Evolutionary conservation across 1,140 invertebrate species (phyloP).

Genomic region (Scylla paramamosain): DNA sequence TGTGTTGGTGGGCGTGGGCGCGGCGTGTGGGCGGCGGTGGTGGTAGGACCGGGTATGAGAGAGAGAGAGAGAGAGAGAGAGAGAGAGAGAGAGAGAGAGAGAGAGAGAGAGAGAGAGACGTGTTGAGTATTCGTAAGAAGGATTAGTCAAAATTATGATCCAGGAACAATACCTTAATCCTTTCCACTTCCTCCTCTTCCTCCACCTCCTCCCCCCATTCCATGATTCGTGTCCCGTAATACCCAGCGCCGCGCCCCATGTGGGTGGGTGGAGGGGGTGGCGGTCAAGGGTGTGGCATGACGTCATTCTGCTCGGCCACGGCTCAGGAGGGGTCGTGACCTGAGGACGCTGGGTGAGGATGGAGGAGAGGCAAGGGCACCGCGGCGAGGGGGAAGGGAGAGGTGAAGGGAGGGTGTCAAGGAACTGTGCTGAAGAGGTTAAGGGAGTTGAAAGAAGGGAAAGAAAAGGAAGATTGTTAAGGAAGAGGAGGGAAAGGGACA

Average conservation of each 20-base stretch:
- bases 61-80: conserved; percentile 38
- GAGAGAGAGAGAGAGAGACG: conserved; percentile 13
- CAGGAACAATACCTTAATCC: neutral
- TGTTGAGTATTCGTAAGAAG: neutral
- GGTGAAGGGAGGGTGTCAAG: neutral
- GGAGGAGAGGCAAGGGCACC: neutral
- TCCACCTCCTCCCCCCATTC: neutral
- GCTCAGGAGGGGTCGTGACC: neutral
- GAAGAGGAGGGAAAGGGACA: too few relatives aligned
- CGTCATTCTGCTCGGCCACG: neutral
- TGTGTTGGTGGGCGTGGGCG: neutral
- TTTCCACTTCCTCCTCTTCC: neutral
- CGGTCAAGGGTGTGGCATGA: neutral
- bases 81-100: neutral
- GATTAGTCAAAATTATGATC: neutral
- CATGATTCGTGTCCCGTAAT: neutral
- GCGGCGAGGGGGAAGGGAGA: neutral
- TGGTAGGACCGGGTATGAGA: neutral
- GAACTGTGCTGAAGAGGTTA: neutral
- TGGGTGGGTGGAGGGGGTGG: too few relatives aligned
- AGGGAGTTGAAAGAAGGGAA: neutral
- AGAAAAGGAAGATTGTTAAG: too few relatives aligned
- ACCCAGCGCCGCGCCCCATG: neutral
- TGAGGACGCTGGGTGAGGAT: neutral
- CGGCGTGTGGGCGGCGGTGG: neutral